A percentile compares a stretch with the other conserved stretches of the same genome.
Evolutionary conservation across 2,113 vertebrate species (phyloP).

Genomic region (Gobius niger): DNA sequence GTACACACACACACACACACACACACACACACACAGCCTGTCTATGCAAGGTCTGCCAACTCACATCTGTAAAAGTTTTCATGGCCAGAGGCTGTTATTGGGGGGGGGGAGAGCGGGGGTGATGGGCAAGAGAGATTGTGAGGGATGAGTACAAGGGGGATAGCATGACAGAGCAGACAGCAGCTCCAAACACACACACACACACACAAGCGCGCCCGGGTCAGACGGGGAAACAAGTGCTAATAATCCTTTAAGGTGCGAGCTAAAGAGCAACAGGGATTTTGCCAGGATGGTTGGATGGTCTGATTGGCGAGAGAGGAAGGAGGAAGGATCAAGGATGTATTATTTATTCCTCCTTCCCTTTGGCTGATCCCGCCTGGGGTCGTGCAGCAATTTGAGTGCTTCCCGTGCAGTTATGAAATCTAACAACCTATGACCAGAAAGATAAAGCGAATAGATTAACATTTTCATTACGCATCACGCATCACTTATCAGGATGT

Average conservation of each 20-base stretch:
- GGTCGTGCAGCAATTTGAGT: neutral
- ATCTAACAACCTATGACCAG: no score
- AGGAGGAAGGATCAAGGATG: slow-evolving; percentile 22
- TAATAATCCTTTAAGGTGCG: slow-evolving; percentile 64
- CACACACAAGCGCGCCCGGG: slow-evolving; percentile 3
- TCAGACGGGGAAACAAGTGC: slow-evolving; percentile 46
- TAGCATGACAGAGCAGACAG: slow-evolving; percentile 30
- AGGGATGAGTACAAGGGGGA: slow-evolving; percentile 40
- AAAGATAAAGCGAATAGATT: neutral
- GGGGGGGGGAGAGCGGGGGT: slow-evolving; percentile 2
- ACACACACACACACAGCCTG: slow-evolving; percentile 30
- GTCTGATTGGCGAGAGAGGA: slow-evolving; percentile 14
- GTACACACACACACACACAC: neutral
- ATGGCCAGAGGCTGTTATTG: slow-evolving; percentile 69
- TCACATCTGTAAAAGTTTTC: slow-evolving; percentile 74
- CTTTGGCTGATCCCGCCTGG: neutral
- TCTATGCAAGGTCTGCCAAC: slow-evolving; percentile 66
- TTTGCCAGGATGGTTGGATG: slow-evolving; percentile 45
- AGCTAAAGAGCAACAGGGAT: slow-evolving; percentile 52
- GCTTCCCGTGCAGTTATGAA: neutral
- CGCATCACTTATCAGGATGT: no score
- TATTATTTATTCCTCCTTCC: neutral
- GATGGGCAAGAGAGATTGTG: slow-evolving; percentile 29
- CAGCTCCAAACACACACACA: slow-evolving; percentile 21
- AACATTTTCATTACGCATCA: no score